Conservation (phyloP, 2,113 vertebrate species). For the Amphiprion percula region DNA sequence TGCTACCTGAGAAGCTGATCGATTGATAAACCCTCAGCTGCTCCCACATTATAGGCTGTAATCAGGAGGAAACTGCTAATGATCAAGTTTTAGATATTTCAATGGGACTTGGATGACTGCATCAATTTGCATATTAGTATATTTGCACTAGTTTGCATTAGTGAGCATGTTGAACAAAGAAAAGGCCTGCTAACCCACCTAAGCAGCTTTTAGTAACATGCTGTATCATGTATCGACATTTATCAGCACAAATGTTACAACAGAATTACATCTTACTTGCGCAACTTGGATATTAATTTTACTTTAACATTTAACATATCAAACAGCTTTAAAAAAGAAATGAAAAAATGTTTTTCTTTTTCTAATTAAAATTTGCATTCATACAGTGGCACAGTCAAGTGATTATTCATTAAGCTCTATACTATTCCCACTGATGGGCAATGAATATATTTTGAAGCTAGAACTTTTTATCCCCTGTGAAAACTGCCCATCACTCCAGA, state of each 20-base stretch:
- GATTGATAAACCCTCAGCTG: slow-evolving; percentile 57
- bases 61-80: slow-evolving; percentile 47
- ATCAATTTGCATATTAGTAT: not conserved
- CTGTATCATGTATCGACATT: too few relatives aligned
- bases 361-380: slow-evolving; percentile 11
- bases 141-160: not conserved
- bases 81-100: slow-evolving; percentile 19
- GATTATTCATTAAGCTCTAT: slow-evolving; percentile 7
- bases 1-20: slow-evolving; percentile 39
- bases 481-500: slow-evolving; percentile 39
- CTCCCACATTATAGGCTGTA: slow-evolving; percentile 26
- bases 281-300: too few relatives aligned
- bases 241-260: too few relatives aligned
- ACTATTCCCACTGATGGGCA: slow-evolving; percentile 29
- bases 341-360: not conserved
- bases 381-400: slow-evolving; percentile 1
- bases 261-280: too few relatives aligned
- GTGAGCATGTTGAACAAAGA: too few relatives aligned
- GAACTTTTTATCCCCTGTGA: slow-evolving; percentile 23
- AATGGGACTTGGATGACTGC: not conserved
- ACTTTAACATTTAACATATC: too few relatives aligned
- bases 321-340: not conserved
- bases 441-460: slow-evolving; percentile 32
- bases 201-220: too few relatives aligned
- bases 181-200: too few relatives aligned